A percentile compares a stretch with the other conserved stretches of the same genome.
Conservation (phyloP, 2,888 invertebrate species). For the Drepanosiphum platanoidis region DNA sequence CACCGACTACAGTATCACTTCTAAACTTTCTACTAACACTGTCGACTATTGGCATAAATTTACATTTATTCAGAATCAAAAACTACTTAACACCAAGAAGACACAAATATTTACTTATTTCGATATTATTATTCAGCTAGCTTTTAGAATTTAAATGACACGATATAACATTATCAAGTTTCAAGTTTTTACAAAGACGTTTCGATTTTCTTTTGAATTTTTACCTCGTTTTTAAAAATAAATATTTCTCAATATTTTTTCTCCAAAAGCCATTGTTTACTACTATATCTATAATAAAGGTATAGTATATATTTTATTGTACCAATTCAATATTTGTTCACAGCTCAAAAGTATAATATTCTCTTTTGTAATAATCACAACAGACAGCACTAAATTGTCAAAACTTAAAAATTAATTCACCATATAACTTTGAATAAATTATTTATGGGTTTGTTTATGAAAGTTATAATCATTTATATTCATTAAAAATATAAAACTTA, state of each 20-base stretch:
- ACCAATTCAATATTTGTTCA: background rate
- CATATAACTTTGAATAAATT: background rate
- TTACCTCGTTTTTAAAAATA: background rate
- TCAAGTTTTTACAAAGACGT: background rate
- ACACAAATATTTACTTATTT: background rate
- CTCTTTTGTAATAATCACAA: background rate
- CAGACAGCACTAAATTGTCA: background rate
- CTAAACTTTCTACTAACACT: background rate
- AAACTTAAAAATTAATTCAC: background rate
- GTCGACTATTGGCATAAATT: too few species aligned
- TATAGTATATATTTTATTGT: background rate
- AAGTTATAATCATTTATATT: slow-evolving; percentile 6
- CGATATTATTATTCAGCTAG: background rate
- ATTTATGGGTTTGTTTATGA: background rate
- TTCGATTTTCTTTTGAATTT: background rate
- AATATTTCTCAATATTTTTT: background rate
- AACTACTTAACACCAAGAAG: background rate
- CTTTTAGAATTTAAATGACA: background rate
- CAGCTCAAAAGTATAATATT: background rate
- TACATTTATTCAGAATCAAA: background rate
- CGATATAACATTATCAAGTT: background rate
- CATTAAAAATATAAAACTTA: background rate
- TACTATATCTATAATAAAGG: background rate
- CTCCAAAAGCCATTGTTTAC: background rate
- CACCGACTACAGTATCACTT: background rate